These are phyloP conservation scores for Vireo altiloquus DNA, from an alignment of 2,113 vertebrate species.

Conservation along the genomic window DNA sequence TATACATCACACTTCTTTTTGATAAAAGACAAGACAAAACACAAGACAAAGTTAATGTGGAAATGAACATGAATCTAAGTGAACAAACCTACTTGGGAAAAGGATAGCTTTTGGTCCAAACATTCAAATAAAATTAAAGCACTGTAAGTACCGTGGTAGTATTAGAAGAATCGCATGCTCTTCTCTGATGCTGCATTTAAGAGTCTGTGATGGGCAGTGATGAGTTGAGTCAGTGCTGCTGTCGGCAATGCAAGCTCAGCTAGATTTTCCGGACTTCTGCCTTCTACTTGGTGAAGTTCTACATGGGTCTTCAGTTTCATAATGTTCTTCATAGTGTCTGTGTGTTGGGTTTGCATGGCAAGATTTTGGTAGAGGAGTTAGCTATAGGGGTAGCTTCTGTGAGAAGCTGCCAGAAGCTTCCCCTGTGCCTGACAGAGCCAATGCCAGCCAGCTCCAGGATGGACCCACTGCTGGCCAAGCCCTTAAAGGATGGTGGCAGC, in stretches of 20 bases:
- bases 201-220: neutral
- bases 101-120: neutral
- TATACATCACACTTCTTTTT: neutral
- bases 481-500: rapidly evolving
- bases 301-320: neutral
- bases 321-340: neutral
- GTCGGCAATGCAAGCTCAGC: neutral
- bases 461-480: neutral
- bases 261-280: neutral
- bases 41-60: neutral
- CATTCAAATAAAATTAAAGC: neutral
- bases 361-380: neutral
- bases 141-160: neutral
- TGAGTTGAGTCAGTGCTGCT: neutral
- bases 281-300: neutral
- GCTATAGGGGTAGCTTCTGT: neutral
- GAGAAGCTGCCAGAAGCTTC: neutral
- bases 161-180: neutral
- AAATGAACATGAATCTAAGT: neutral
- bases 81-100: neutral
- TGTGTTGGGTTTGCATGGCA: neutral
- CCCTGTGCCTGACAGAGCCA: neutral
- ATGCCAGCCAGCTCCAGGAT: neutral
- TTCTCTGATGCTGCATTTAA: neutral
- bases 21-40: neutral